These are phyloP conservation scores for Notocelia uddmanniana DNA, from an alignment of 2,888 invertebrate genomes.

Conservation along the genomic window DNA sequence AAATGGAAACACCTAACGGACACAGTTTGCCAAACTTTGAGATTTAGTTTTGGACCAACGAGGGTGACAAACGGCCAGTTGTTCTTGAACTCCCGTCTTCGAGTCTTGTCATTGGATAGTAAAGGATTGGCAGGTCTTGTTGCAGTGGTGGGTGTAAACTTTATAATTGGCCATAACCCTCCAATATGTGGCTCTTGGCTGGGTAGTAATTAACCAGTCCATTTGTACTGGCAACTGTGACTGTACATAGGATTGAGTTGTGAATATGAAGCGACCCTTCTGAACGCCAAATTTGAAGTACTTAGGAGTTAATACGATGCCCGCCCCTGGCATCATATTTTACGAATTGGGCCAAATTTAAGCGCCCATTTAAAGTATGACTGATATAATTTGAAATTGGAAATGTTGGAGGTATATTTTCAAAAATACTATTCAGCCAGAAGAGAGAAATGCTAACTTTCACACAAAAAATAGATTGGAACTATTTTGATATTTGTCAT, in stretches of 20 bases:
- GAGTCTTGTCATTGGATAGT: slow-evolving; percentile 31
- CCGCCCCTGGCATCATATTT: background rate
- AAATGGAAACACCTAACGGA: slow-evolving; percentile 61
- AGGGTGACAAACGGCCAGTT: slow-evolving; percentile 59
- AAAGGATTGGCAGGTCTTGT: slow-evolving; percentile 51
- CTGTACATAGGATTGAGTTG: slow-evolving; percentile 51
- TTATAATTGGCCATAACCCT: slow-evolving; percentile 82
- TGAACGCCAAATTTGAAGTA: slow-evolving; percentile 13
- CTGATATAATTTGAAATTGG: too few relatives aligned
- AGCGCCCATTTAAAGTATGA: background rate
- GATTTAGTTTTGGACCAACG: slow-evolving; percentile 74
- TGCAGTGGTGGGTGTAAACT: slow-evolving; percentile 69
- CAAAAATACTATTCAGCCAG: too few relatives aligned
- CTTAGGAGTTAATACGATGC: background rate
- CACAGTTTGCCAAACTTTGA: slow-evolving; percentile 75
- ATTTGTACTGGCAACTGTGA: slow-evolving; percentile 60
- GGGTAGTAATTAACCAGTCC: slow-evolving; percentile 75
- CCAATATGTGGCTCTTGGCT: slow-evolving; percentile 69
- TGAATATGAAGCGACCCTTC: slow-evolving; percentile 22
- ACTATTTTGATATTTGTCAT: too few relatives aligned
- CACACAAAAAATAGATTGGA: too few relatives aligned
- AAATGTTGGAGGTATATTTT: too few relatives aligned
- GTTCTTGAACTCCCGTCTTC: slow-evolving; percentile 52
- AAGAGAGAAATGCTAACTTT: too few relatives aligned
- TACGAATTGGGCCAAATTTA: background rate